Percentiles rank a stretch among this genome's conserved stretches.
These are phyloP conservation scores for Limnephilus rhombicus DNA, from an alignment of 2,888 invertebrate genomes.

Conservation along the genomic window DNA sequence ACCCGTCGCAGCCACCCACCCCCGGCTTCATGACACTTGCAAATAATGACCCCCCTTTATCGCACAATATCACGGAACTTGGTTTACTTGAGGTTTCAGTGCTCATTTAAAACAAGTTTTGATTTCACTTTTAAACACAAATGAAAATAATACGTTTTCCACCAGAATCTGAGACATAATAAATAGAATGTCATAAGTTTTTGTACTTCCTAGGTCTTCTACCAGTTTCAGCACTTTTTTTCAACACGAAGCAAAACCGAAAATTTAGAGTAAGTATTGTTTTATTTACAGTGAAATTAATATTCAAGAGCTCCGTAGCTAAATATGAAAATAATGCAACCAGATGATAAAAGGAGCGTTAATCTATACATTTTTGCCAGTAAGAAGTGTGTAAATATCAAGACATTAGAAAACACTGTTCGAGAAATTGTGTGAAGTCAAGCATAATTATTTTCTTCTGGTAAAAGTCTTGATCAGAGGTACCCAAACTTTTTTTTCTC, in stretches of 20 bases:
- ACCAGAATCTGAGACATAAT: neutral
- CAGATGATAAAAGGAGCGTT: too few species aligned
- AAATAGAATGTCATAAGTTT: neutral
- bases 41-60: conserved; percentile 23
- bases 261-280: too few species aligned
- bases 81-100: neutral
- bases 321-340: too few species aligned
- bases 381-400: neutral
- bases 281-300: too few species aligned
- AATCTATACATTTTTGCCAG: too few species aligned
- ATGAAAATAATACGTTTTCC: neutral
- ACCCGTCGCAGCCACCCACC: neutral
- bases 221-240: neutral
- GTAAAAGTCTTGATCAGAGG: neutral
- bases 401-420: neutral
- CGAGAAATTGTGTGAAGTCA: neutral
- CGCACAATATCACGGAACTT: neutral
- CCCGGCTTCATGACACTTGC: neutral
- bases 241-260: too few species aligned
- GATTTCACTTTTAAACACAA: neutral
- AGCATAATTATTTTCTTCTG: neutral
- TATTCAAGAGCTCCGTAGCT: too few species aligned
- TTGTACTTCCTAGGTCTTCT: neutral
- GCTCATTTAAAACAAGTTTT: neutral
- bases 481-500: too few species aligned